These are phyloP conservation scores for Molorchus minor DNA, from an alignment of 2,888 invertebrate species.

Conservation along the genomic window DNA sequence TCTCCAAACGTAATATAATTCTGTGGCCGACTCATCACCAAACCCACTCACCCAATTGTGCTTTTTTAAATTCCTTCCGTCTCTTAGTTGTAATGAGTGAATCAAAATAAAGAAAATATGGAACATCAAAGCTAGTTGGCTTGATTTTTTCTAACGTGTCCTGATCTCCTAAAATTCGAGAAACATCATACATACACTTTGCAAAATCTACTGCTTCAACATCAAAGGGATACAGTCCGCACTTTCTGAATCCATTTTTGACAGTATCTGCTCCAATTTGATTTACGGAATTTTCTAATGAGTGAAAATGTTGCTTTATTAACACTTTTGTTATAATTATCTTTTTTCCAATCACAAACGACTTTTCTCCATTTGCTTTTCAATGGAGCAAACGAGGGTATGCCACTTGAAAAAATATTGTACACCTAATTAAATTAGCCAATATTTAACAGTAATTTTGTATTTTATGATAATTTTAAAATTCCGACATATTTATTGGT, in stretches of 20 bases:
- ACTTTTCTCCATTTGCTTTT: neutral
- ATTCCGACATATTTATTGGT: no score
- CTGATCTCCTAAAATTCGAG: slow-evolving; percentile 16
- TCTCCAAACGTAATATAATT: no score
- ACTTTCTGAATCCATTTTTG: slow-evolving; percentile 35
- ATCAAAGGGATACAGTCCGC: slow-evolving; percentile 36
- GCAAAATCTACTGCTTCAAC: slow-evolving; percentile 25
- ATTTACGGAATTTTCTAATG: slow-evolving; percentile 18
- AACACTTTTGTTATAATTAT: no score
- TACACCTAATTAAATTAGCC: no score
- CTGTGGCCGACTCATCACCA: slow-evolving; percentile 4
- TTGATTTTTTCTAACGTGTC: slow-evolving; percentile 24
- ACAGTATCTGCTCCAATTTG: slow-evolving; percentile 11
- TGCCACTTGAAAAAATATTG: no score
- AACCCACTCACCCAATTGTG: neutral
- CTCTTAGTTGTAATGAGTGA: slow-evolving; percentile 20
- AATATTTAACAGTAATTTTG: no score
- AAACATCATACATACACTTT: slow-evolving; percentile 31
- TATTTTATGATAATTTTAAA: no score
- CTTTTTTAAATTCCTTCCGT: slow-evolving; percentile 2
- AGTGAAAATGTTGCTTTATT: slow-evolving; percentile 25
- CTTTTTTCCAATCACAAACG: no score
- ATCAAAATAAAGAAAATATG: slow-evolving; percentile 38
- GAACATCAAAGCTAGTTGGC: slow-evolving; percentile 34
- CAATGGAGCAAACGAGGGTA: neutral